Conservation (phyloP, 1,140 invertebrate genomes). For the Nomia melanderi region DNA sequence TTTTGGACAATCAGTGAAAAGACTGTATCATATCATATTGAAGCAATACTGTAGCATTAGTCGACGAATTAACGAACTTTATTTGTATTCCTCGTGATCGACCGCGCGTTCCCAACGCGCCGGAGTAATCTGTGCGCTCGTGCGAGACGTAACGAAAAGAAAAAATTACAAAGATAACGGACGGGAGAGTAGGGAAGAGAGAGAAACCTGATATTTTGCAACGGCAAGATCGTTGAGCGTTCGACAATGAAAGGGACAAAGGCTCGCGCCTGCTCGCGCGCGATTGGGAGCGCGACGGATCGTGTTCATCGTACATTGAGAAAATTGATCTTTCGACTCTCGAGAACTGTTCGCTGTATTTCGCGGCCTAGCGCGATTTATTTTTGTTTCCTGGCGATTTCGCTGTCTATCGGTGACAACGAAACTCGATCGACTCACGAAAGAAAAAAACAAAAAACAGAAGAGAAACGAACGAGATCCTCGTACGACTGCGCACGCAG, state of each 20-base stretch:
- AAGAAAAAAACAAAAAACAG: no score
- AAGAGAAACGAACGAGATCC: constrained; percentile 32
- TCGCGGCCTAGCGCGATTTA: constrained; percentile 11
- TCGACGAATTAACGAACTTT: constrained; percentile 64
- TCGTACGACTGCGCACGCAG: constrained; percentile 26
- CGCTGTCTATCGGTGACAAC: constrained; percentile 46
- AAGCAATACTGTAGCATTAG: constrained; percentile 78
- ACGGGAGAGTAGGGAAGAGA: no score
- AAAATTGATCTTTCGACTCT: constrained; percentile 27
- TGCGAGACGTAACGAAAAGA: not conserved
- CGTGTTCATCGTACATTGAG: constrained; percentile 16
- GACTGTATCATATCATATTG: constrained; percentile 80
- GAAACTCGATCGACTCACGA: constrained; percentile 21
- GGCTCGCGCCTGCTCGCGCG: not conserved
- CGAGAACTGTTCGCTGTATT: constrained; percentile 27
- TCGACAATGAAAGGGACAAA: constrained; percentile 7
- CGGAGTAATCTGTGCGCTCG: not conserved
- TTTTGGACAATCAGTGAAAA: constrained; percentile 82
- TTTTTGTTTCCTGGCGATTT: constrained; percentile 46
- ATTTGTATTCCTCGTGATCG: constrained; percentile 58
- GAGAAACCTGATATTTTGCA: no score
- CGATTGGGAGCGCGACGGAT: constrained; percentile 23
- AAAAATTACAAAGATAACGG: not conserved
- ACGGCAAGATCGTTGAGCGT: no score
- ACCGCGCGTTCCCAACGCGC: constrained; percentile 39